Evolutionary conservation across 2,797 vertebrate species (phyloP).

Genomic region (Poecile montanus): DNA sequence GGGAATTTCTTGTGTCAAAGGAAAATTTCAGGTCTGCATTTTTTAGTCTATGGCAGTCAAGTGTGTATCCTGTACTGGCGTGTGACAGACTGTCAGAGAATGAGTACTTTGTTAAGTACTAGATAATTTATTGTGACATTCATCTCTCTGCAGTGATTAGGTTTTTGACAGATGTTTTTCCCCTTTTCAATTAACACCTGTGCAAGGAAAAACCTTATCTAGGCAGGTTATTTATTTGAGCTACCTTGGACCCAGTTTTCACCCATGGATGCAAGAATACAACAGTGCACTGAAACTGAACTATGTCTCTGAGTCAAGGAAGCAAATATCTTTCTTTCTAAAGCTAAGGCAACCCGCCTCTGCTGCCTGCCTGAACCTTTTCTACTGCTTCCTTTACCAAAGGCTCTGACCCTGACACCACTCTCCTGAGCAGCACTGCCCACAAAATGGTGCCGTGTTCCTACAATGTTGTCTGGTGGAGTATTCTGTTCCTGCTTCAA

Average conservation of each 20-base stretch:
- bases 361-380: neutral
- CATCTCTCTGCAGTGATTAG: neutral
- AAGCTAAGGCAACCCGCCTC: neutral
- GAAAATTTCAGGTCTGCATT: neutral
- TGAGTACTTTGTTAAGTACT: neutral
- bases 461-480: rapidly evolving
- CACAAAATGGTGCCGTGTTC: neutral
- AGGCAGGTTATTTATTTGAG: neutral
- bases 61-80: neutral
- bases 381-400: neutral
- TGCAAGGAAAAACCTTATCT: neutral
- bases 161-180: neutral
- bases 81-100: neutral
- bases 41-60: neutral
- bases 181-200: neutral
- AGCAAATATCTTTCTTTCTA: neutral
- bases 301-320: neutral
- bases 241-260: neutral
- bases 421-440: neutral
- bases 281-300: neutral
- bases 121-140: constrained; percentile 29
- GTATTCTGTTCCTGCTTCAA: neutral
- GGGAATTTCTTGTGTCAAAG: neutral
- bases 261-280: neutral
- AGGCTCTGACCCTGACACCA: neutral